Evolutionary conservation across 2,888 invertebrate genomes (phyloP).

Genomic region (Idaea biselata): DNA sequence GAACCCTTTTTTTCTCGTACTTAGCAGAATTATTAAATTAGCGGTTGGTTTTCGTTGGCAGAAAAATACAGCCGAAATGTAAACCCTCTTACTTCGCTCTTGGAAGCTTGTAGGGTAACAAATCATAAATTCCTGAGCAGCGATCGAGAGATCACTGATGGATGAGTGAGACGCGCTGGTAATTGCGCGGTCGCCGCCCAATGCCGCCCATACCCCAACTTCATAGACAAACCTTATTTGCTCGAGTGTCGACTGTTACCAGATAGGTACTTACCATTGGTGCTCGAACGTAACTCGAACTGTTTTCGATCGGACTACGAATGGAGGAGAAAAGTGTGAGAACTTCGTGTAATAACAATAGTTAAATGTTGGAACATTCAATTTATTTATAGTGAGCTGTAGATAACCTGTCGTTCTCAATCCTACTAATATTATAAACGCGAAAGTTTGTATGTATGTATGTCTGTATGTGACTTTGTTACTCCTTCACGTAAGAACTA

Average conservation of each 20-base stretch:
- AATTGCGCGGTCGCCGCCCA: conserved; percentile 51
- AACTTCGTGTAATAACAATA: conserved; percentile 6
- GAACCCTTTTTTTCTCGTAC: no score
- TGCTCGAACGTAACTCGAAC: conserved; percentile 29
- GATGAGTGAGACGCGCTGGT: conserved; percentile 43
- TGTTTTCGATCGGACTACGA: neutral
- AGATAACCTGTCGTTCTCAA: no score
- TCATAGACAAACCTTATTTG: conserved; percentile 61
- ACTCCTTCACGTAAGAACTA: no score
- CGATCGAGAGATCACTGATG: conserved; percentile 40
- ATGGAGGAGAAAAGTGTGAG: neutral
- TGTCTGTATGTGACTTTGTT: no score
- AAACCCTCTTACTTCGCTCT: no score
- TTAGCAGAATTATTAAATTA: no score
- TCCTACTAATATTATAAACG: no score
- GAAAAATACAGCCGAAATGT: no score
- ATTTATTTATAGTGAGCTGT: no score
- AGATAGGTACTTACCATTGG: conserved; percentile 31
- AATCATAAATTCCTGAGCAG: conserved; percentile 52
- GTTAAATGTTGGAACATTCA: conserved; percentile 2
- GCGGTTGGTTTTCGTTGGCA: no score
- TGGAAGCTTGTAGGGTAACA: conserved; percentile 15
- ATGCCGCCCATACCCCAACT: conserved; percentile 44
- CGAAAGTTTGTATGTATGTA: no score
- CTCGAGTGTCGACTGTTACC: conserved; percentile 44